A percentile compares a stretch with the other conserved stretches of the same genome.
These are phyloP conservation scores for Mallateleia sp. DNA, from an alignment of 2,888 invertebrate species.

Conservation along the genomic window DNA sequence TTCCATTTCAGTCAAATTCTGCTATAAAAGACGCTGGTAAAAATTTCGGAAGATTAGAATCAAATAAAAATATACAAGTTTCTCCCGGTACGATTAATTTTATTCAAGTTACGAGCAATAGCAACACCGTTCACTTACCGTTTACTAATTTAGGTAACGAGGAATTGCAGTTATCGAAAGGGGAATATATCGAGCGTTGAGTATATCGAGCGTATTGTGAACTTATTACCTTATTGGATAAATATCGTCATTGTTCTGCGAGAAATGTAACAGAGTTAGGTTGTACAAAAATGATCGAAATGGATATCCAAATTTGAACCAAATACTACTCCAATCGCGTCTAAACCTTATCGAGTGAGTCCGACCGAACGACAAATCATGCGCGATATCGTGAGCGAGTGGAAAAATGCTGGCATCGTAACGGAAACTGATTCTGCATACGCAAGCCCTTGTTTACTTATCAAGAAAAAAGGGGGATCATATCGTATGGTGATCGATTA, in stretches of 20 bases:
- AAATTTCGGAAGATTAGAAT: neutral
- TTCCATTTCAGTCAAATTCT: neutral
- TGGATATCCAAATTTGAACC: constrained; percentile 68
- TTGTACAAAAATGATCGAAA: constrained; percentile 40
- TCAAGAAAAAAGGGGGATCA: constrained; percentile 66
- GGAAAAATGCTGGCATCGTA: constrained; percentile 65
- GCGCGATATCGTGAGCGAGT: constrained; percentile 2
- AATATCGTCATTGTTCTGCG: constrained; percentile 43
- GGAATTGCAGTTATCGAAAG: too few species aligned
- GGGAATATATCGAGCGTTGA: too few species aligned
- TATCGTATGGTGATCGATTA: constrained; percentile 74
- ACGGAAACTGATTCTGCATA: constrained; percentile 77
- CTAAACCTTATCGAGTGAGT: constrained; percentile 25
- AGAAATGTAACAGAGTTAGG: constrained; percentile 60
- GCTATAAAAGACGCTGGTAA: neutral
- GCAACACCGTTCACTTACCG: too few species aligned
- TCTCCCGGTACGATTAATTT: neutral
- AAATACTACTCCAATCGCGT: neutral
- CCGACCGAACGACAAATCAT: neutral
- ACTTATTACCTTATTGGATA: constrained; percentile 20
- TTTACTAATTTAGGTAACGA: too few species aligned
- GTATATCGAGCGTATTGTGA: too few species aligned
- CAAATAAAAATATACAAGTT: neutral
- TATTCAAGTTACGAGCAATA: neutral
- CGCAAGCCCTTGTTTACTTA: constrained; percentile 75